A percentile compares a stretch with the other conserved stretches of the same genome.
Conservation (phyloP, 1,140 invertebrate genomes). For the Eulimnadia texana region DNA sequence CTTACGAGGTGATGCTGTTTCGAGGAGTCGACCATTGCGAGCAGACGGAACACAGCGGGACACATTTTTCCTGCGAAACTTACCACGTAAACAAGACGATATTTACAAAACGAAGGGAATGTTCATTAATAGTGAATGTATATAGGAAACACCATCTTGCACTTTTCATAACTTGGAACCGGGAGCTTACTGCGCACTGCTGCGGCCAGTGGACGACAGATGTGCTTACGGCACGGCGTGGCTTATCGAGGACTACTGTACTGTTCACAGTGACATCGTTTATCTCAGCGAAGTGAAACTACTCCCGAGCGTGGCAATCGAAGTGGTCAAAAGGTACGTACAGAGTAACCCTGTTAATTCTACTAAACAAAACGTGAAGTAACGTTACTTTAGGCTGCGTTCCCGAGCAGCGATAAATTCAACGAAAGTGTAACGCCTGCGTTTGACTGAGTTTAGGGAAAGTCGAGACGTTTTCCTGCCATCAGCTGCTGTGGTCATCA, state of each 20-base stretch:
- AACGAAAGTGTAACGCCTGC: too few species aligned
- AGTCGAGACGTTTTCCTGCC: too few species aligned
- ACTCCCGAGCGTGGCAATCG: not conserved
- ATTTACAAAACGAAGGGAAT: not conserved
- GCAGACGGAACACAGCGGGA: not conserved
- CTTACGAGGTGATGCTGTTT: not conserved
- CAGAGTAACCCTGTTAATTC: too few species aligned
- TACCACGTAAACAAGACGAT: not conserved
- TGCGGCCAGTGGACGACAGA: not conserved
- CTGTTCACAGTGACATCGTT: not conserved
- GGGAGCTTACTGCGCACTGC: not conserved
- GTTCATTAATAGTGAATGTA: too few species aligned
- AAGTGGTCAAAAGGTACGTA: too few species aligned
- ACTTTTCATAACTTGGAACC: not conserved
- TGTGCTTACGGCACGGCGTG: not conserved
- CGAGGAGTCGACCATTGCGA: not conserved
- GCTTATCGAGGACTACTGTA: not conserved
- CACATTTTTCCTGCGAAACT: not conserved
- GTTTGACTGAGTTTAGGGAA: too few species aligned
- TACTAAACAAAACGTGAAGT: too few species aligned
- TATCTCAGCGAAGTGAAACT: not conserved
- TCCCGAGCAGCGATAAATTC: too few species aligned
- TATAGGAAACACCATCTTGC: not conserved
- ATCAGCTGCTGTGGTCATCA: too few species aligned
- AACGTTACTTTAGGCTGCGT: too few species aligned